A percentile compares a stretch with the other conserved stretches of the same genome.
phyloP scores from a whole-genome alignment of 2,113 vertebrate genomes.

The Tinamus guttatus region DNA sequence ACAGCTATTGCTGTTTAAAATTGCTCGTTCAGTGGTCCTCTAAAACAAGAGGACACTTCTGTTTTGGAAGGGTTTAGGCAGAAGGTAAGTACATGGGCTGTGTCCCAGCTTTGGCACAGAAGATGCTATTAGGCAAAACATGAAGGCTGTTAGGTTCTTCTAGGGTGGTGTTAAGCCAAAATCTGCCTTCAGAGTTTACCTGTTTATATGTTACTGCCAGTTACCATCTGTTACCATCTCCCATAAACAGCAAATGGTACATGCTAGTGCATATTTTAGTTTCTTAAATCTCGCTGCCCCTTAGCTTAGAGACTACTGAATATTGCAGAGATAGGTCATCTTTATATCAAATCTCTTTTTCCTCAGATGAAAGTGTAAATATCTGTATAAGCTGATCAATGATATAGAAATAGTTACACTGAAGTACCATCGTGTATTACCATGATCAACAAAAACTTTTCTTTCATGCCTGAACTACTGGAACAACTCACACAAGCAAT shows the following conservation, averaged over 20 bases:
- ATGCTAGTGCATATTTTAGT: background rate
- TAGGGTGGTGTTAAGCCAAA: background rate
- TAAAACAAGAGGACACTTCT: background rate
- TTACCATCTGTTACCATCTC: too few species aligned
- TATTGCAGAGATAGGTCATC: background rate
- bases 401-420: background rate
- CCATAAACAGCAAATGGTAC: background rate
- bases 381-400: background rate
- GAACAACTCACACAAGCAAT: conserved; percentile 6
- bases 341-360: background rate
- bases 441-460: conserved; percentile 12
- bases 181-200: background rate
- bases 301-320: background rate
- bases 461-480: background rate
- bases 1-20: background rate
- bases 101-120: background rate
- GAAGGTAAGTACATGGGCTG: background rate
- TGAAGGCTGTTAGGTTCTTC: background rate
- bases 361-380: background rate
- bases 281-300: background rate
- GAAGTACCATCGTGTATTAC: background rate
- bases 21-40: background rate
- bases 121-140: background rate
- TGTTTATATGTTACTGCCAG: too few species aligned
- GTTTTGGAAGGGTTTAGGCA: background rate